Conservation (phyloP, 2,797 vertebrate species). For the Peromyscus attwateri region DNA sequence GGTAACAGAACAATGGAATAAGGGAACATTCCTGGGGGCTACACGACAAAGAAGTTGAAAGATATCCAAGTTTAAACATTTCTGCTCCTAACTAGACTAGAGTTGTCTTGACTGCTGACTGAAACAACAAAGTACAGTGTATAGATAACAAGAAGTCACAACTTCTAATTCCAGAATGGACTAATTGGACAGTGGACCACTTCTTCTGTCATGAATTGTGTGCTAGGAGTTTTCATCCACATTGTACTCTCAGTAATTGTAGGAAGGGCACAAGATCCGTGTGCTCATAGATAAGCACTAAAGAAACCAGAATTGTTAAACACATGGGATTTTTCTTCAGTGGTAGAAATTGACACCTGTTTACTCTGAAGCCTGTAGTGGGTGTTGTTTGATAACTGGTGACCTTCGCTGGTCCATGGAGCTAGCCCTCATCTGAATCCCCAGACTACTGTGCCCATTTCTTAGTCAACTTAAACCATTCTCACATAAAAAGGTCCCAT, state of each 20-base stretch:
- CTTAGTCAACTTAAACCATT: not conserved
- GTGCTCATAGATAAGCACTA: not conserved
- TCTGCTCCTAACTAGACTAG: not conserved
- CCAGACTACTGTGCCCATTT: not conserved
- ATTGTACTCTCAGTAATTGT: not conserved
- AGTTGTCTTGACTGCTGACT: no score
- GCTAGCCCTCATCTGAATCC: not conserved
- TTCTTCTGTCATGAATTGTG: not conserved
- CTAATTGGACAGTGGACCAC: not conserved
- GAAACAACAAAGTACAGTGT: not conserved
- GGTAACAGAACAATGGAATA: not conserved
- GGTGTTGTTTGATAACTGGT: not conserved
- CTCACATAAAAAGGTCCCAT: not conserved
- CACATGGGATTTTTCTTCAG: no score
- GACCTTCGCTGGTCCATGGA: not conserved
- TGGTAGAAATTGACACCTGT: not conserved
- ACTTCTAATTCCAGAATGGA: not conserved
- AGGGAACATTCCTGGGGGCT: not conserved
- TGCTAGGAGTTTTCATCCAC: not conserved
- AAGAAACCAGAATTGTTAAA: not conserved
- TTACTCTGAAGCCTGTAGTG: not conserved
- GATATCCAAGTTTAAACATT: not conserved
- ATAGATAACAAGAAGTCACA: not conserved
- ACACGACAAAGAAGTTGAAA: not conserved
- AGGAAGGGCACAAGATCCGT: not conserved